Conservation (phyloP, 1,140 invertebrate species). For the Nixonia krombeini region DNA sequence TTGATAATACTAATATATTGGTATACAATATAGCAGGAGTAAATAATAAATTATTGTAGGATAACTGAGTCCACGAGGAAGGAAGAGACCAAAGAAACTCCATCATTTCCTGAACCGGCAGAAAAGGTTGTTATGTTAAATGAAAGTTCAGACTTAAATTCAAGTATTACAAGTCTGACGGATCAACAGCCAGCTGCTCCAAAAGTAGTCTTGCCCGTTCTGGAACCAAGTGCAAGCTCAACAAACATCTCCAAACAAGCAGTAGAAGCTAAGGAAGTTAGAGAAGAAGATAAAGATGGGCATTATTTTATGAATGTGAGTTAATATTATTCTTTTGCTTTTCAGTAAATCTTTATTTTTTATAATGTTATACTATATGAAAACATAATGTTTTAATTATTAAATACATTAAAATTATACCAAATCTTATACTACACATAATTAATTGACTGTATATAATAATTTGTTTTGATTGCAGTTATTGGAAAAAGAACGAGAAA, state of each 20-base stretch:
- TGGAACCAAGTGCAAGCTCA: constrained; percentile 56
- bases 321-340: no score
- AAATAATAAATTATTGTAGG: constrained; percentile 14
- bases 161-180: constrained; percentile 57
- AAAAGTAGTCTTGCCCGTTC: constrained; percentile 68
- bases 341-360: no score
- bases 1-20: no score
- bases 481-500: constrained; percentile 80
- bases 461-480: constrained; percentile 70
- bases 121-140: constrained; percentile 16
- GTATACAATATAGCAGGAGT: no score
- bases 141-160: constrained; percentile 34
- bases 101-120: constrained; percentile 8
- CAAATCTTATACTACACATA: no score
- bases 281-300: constrained; percentile 75
- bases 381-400: no score
- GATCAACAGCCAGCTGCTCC: constrained; percentile 70
- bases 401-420: no score
- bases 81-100: constrained; percentile 39
- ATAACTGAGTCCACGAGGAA: constrained; percentile 35
- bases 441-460: no score
- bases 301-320: constrained; percentile 79
- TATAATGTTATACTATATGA: no score
- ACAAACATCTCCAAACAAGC: constrained; percentile 52
- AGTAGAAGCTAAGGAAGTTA: constrained; percentile 30